Conservation (phyloP, 1,140 invertebrate genomes). For the Colletes gigas region DNA sequence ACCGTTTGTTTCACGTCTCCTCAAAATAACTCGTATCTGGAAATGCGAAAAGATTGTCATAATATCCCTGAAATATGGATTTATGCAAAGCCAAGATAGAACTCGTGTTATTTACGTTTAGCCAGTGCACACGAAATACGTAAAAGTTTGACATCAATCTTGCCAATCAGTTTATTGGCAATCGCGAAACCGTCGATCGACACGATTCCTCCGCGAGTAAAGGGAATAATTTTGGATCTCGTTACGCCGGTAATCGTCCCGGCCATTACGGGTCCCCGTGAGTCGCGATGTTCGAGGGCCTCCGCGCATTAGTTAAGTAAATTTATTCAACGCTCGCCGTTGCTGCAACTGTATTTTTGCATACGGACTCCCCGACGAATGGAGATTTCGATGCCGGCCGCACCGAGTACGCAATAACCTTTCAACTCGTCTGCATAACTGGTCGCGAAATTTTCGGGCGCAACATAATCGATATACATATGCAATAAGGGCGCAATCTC, state of each 20-base stretch:
- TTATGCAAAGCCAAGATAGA: too few species aligned
- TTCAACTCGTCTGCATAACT: constrained; percentile 9
- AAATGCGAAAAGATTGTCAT: too few species aligned
- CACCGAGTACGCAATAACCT: neutral
- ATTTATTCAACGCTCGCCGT: constrained; percentile 39
- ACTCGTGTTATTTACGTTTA: too few species aligned
- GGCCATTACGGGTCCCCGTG: constrained; percentile 7
- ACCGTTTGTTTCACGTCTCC: too few species aligned
- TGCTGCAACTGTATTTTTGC: constrained; percentile 32
- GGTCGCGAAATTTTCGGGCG: neutral
- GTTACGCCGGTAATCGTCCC: constrained; percentile 17
- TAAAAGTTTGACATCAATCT: too few species aligned
- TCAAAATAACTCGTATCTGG: too few species aligned
- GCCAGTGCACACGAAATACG: too few species aligned
- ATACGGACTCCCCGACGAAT: too few species aligned
- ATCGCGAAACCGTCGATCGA: too few species aligned
- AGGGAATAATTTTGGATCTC: constrained; percentile 21
- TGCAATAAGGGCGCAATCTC: neutral
- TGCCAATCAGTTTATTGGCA: too few species aligned
- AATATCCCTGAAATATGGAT: too few species aligned
- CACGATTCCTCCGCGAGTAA: too few species aligned
- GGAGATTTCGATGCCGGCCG: neutral
- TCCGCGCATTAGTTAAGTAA: constrained; percentile 24
- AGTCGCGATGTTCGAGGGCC: neutral
- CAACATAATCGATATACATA: neutral